Base-by-base conservation (phyloP, 2,888 invertebrate species). In the Philopedon plagiatum region DNA sequence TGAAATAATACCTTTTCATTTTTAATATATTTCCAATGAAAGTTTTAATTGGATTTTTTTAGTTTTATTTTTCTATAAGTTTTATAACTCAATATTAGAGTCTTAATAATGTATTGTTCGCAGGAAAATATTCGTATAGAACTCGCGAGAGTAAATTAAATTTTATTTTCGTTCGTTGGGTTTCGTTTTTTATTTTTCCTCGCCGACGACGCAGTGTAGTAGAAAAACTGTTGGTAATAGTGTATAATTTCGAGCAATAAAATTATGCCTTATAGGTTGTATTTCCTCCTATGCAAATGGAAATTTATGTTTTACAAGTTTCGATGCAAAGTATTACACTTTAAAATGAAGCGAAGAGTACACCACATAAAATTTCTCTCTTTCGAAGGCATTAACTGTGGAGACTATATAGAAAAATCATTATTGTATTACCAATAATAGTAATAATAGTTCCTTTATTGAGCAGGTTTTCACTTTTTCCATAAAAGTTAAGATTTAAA, bases 1-100 rank as follows among this genome's bases (percentile, higher is more conserved):
- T 65, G 69, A 69, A 73, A 69, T 73, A 73, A 73, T 73, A 73
- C 73, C 65, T 69, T 73, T 73, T 69, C 69, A 70, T 69, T 73
- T 73, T 73, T 69, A 73, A 73, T 69, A 73, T 69, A 73, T 69
- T 63, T 69, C 68, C 69, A 65, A 69, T 73, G 73, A 69, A 73
- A 62, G 51, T 54, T 54, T 54, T 54, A 73, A 73, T 73, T 69
- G 73, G 64, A 69, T 70, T 73, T 65, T 69, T 51, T 49, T 69
- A 73, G 67, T 73, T 67, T 61, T 73, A 58, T 73, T 73, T 57
- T 66, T 58, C 49, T 63, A 63, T 70, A 70, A 70, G 70, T 70
- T 70, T 58, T 49, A 70, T 65, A 71, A 71, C 65, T 71, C 71
- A 46, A 71, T 71, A 71, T 73, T 68, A 68, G 60, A 68, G 72